Base-by-base conservation (phyloP, 1,140 invertebrate species). In the Pseudobourletiella spinata region DNA sequence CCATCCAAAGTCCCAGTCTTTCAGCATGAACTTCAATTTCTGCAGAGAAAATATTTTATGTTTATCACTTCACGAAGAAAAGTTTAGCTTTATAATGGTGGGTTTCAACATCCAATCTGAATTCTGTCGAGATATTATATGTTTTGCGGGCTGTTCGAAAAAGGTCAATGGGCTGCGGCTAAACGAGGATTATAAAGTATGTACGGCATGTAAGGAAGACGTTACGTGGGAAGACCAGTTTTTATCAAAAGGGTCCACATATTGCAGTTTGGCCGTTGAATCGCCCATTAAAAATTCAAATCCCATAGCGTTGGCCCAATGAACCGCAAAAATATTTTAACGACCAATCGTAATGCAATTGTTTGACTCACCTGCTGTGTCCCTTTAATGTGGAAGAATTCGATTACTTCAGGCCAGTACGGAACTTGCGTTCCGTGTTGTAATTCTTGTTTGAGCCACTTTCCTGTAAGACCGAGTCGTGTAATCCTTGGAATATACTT, bases 1-100 rank as follows among this genome's bases (percentile, higher is more conserved):
- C 44, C 44, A 54, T 20, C 56, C 39, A 8, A 25, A 8, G 32
- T 64, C 62, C 16, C 39, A 32, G 28, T 64, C 62, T 18, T 57
- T 52, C 0, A 64, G 56, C 1, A 59, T 1, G 25, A 64, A 59
- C 44, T 46, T 22, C 62, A 54, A 59, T 42, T n/a, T 52, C 62
- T 64, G 42, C n/a, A 39, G 24, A 28, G 8, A 55, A 55, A 50
- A 20, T 16, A 50, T 50, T 50, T 16, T 18, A 16, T 22, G 20
- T 35, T 22, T 29, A 25, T 28, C 25, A 1, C 16, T 22, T 15
- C 18, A 35, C 14, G 22, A 15, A 22, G 29, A 22, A 18, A 29
- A 35, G 2, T 15, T 43, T 18, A 22, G 25, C 39, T 15, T 25
- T 20, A 4, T 2, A 6, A 8, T 35, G 14, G 8, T 8, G 3